Conservation (phyloP, 2,113 vertebrate genomes). For the Laterallus jamaicensis region DNA sequence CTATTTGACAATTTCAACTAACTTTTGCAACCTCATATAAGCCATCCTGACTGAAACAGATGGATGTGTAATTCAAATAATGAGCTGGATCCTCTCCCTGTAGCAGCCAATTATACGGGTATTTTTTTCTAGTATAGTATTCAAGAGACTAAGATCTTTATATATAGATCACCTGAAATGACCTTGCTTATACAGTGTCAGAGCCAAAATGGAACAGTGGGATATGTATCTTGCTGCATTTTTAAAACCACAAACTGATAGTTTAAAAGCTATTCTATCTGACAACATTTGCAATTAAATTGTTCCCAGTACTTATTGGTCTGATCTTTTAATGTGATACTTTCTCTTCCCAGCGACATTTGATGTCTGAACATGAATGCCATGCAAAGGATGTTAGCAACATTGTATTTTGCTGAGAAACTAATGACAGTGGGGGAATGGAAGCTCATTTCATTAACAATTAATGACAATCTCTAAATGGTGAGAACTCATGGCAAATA, state of each 20-base stretch:
- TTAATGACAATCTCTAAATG: background rate
- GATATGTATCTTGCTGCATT: constrained; percentile 5
- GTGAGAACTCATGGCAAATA: background rate
- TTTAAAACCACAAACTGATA: background rate
- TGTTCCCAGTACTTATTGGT: background rate
- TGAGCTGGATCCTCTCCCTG: constrained; percentile 58
- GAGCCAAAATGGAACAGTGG: constrained; percentile 44
- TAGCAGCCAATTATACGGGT: constrained; percentile 51
- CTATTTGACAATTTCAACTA: constrained; percentile 9
- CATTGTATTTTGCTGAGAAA: background rate
- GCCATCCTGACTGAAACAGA: constrained; percentile 56
- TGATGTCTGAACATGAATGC: background rate
- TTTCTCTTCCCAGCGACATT: constrained; percentile 12
- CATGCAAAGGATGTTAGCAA: background rate
- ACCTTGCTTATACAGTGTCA: constrained; percentile 42
- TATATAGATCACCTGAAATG: constrained; percentile 67
- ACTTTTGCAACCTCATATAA: constrained; percentile 29
- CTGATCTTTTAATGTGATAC: background rate
- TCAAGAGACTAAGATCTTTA: constrained; percentile 56
- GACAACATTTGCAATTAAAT: background rate
- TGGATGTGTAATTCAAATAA: constrained; percentile 68
- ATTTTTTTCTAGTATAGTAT: constrained; percentile 18
- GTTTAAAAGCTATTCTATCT: background rate
- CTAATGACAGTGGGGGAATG: background rate
- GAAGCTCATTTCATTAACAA: background rate